These are phyloP conservation scores for Ameiurus melas DNA, from an alignment of 2,113 vertebrate genomes.

Conservation along the genomic window DNA sequence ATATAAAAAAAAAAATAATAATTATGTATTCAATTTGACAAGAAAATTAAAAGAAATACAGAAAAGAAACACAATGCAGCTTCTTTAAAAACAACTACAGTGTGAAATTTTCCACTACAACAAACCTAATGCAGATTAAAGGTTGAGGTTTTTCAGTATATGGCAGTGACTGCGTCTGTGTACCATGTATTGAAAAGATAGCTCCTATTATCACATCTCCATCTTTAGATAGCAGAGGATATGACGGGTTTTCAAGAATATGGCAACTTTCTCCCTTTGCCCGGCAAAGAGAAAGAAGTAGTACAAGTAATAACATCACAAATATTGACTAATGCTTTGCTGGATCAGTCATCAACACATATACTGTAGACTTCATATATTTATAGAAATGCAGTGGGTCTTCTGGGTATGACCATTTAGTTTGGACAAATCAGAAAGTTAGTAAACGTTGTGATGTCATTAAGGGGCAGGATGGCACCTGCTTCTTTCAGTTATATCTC, in stretches of 20 bases:
- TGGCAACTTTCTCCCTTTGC: conserved; percentile 55
- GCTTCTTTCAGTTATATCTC: background rate
- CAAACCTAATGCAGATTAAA: conserved; percentile 68
- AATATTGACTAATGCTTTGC: background rate
- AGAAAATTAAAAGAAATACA: background rate
- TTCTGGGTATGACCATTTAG: background rate
- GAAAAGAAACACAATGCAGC: background rate
- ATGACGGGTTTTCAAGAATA: conserved; percentile 62
- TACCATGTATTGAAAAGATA: conserved; percentile 70
- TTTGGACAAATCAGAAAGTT: conserved; percentile 10
- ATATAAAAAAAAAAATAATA: background rate
- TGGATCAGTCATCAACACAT: background rate
- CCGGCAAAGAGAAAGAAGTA: background rate
- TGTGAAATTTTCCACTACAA: background rate
- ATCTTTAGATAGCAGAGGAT: conserved; percentile 63
- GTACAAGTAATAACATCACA: conserved; percentile 23
- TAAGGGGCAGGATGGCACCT: background rate
- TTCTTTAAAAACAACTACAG: background rate
- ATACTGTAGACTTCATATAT: background rate
- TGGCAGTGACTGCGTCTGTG: conserved; percentile 53
- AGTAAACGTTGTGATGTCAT: background rate
- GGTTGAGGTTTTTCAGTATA: conserved; percentile 63
- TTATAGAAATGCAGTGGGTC: background rate
- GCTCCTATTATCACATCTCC: conserved; percentile 71
- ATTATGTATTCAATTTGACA: background rate